Evolutionary conservation across 2,888 invertebrate species (phyloP), one percentile per base, ranked within the genome.

Genomic region (Molorchus minor): DNA sequence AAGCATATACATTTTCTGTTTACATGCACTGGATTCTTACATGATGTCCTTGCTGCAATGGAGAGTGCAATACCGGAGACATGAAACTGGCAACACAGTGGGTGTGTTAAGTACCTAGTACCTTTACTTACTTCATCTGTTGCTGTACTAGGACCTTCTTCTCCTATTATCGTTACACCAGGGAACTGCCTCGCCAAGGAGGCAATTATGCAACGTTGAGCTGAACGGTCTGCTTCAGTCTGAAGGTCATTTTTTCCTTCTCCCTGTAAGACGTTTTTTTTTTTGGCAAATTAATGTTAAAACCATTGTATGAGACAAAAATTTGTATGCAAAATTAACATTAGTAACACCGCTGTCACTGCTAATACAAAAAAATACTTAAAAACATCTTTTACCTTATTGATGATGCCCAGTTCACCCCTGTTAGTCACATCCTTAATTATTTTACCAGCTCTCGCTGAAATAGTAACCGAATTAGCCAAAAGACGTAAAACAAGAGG

Each of bases 181-280:
- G 97, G 96, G 81, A 94, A 99, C 72, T 92, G 90, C 60, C 86
- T 86, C 29, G 88, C 83, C 2, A 99, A 83, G 1, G 96, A 96
- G 17, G 92, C 90, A 60, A 97, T 87, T 60, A 99, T 99, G 77
- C 95, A 96, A 65, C 87, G 86, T 80, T 99, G 98, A 0, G 96
- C 97, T 20, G 93, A 92, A 66, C 98, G 87, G 79, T 99, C 99
- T 3, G 99, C 99, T 83, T 97, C 96, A 2, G 99, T 99, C 85
- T 99, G 98, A 38, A 94, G 85, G 82, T 99, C 98, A 84, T 96
- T 92, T 76, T 90, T 89, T 15, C 92, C 95, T 12, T 13, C 20
- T 17, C 62, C 68, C 71, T 72, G 10, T n/a, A 65, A 33, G 33
- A 10, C 12, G 12, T 12, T 25, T 5, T 5, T 25, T 8, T 25